These are phyloP conservation scores for Chaetorhynchus papuensis DNA, from an alignment of 2,113 vertebrate genomes.

Conservation along the genomic window DNA sequence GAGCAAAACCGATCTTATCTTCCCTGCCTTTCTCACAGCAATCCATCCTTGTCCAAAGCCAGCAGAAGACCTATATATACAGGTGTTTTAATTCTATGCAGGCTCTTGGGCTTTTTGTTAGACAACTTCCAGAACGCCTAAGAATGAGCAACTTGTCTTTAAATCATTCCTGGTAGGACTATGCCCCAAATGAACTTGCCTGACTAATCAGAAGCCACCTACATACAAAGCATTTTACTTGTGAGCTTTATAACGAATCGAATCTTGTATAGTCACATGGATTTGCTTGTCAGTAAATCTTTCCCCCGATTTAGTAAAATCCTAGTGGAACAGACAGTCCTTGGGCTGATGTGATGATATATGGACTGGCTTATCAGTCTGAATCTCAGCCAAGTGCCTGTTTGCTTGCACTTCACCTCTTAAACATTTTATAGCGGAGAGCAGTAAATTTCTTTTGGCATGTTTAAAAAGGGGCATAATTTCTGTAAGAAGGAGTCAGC, in stretches of 20 bases:
- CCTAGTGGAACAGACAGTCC: not conserved
- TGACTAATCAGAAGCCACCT: not conserved
- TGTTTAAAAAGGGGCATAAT: not conserved
- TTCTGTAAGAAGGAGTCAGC: not conserved
- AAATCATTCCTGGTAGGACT: not conserved
- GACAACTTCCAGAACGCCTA: not conserved
- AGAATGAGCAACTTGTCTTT: not conserved
- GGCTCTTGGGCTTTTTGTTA: not conserved
- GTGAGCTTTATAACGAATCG: not conserved
- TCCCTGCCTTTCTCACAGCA: not conserved
- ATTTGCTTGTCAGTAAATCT: not conserved
- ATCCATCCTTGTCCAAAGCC: not conserved
- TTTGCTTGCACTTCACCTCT: not conserved
- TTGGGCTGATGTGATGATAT: not conserved
- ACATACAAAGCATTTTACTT: not conserved
- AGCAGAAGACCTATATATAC: not conserved
- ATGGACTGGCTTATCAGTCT: not conserved
- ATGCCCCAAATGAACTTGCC: not conserved
- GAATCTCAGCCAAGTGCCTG: not conserved
- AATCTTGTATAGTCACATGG: not conserved
- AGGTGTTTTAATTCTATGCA: not conserved
- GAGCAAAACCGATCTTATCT: accelerated
- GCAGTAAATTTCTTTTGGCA: not conserved
- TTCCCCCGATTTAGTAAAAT: not conserved
- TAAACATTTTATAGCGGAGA: not conserved